These are phyloP conservation scores for Acheta domesticus DNA, from an alignment of 2,888 invertebrate species.

Conservation along the genomic window DNA sequence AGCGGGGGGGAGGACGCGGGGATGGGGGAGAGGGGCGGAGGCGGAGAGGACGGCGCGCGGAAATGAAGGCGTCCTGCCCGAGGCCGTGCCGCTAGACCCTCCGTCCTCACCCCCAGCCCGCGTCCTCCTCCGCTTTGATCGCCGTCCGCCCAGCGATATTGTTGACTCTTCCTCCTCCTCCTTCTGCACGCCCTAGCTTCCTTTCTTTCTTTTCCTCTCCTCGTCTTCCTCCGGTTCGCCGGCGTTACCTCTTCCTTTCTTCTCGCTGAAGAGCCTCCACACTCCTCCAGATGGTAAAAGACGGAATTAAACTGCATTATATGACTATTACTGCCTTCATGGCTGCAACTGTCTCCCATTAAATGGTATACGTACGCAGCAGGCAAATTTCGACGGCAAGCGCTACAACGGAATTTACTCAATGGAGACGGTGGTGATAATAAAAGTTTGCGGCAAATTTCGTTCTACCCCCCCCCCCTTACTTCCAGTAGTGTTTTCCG, in stretches of 20 bases:
- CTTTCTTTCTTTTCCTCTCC: neutral
- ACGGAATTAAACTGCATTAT: slow-evolving; percentile 10
- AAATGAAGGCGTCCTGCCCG: slow-evolving; percentile 8
- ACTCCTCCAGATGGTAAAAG: neutral
- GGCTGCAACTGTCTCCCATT: neutral
- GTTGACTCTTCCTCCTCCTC: neutral
- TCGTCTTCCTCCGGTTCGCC: neutral
- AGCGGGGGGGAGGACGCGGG: neutral
- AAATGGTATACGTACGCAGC: neutral
- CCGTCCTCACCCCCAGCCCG: neutral
- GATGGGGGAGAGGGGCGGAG: neutral
- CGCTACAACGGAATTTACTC: neutral
- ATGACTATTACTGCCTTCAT: neutral
- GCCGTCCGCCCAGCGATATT: neutral
- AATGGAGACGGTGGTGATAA: neutral
- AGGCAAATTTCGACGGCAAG: slow-evolving; percentile 18
- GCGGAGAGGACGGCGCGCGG: neutral
- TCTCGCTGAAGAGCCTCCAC: neutral
- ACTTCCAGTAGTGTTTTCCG: too few species aligned
- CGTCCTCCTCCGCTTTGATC: neutral
- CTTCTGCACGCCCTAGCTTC: neutral
- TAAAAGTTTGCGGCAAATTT: neutral
- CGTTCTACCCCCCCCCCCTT: neutral
- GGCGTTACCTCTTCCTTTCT: neutral
- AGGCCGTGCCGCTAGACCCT: neutral